phyloP scores from a whole-genome alignment of 1,140 invertebrate genomes.

The Thaumetopoea pityocampa region DNA sequence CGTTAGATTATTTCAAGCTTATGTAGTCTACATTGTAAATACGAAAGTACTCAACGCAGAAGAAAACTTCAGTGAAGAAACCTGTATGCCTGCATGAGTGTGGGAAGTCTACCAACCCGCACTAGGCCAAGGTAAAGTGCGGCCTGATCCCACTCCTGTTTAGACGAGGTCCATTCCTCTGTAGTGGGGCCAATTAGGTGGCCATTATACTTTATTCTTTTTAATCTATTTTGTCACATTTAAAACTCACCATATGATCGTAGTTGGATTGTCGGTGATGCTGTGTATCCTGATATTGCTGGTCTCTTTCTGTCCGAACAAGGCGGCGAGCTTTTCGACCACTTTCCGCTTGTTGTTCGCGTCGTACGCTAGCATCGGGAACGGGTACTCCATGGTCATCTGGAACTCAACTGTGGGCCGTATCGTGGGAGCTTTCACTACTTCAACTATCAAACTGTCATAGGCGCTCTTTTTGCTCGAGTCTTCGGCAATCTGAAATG shows the following conservation, averaged over 20 bases:
- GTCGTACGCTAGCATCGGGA: conserved; percentile 82
- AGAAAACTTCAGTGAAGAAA: no score
- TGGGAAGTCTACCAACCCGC: no score
- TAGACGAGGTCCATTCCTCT: no score
- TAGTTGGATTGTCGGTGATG: conserved; percentile 77
- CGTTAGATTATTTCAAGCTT: no score
- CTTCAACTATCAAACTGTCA: conserved; percentile 87
- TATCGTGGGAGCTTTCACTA: conserved; percentile 76
- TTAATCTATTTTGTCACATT: no score
- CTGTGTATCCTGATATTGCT: conserved; percentile 83
- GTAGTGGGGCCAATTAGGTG: no score
- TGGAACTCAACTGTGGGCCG: conserved; percentile 80
- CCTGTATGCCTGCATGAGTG: no score
- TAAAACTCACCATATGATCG: conserved; percentile 84
- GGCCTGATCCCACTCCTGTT: no score
- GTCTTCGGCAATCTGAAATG: conserved; percentile 77
- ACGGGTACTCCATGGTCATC: conserved; percentile 85
- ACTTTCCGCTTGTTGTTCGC: conserved; percentile 84
- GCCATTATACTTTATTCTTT: no score
- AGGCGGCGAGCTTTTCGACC: conserved; percentile 83
- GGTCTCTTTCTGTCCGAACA: conserved; percentile 86
- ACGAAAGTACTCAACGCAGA: no score
- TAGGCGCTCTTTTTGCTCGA: conserved; percentile 82
- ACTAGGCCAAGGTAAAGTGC: no score
- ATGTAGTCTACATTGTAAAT: no score